Evolutionary conservation across 2,113 vertebrate genomes (phyloP), one percentile per base, ranked within the genome.

Genomic region (Narcine bancroftii): DNA sequence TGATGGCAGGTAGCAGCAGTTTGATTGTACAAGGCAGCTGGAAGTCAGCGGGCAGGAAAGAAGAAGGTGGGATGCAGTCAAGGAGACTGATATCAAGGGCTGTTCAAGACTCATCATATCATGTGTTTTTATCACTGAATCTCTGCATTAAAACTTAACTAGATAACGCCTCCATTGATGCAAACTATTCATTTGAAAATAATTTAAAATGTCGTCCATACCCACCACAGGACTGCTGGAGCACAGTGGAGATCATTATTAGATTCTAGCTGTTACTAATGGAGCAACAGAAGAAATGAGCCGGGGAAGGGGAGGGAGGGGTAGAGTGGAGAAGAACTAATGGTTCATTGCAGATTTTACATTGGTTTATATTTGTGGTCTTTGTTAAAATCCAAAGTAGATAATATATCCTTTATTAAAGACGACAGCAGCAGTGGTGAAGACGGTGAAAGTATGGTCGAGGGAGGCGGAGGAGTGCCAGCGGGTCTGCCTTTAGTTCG

Each of bases 1-100:
- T 89, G 47, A 92, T 93, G 94, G 94, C 94, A 95, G 95, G 95
- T 94, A 93, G 93, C n/a, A 47, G 2, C 11, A 6, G 89, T 85
- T 92, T 0, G 60, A 17, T 93, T 92, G 92, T 42, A 0, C 0
- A 75, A n/a, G 63, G 92, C 92, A 0, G 33, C 53, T 47, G 76
- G 9, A 89, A 93, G 92, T 21, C 36, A 53, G 93, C 92, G 2
- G 92, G 7, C 21, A 53, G 17, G 63, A 65, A 75, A 91, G n/a
- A 45, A 50, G 17, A 36, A 53, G 75, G 50, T 21, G 17, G 11
- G 63, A 69, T 71, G 65, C 39, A 33, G 77, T 65, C 36, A 47
- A 47, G 60, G 36, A 47, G 92, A 92, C 72, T 73, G 39, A 45
- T 17, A 71, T 91, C 89, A 92, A 76, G 93, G 94, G 93, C 95